phyloP scores from a whole-genome alignment of 2,113 vertebrate genomes.

The Clarias macrocephalus region DNA sequence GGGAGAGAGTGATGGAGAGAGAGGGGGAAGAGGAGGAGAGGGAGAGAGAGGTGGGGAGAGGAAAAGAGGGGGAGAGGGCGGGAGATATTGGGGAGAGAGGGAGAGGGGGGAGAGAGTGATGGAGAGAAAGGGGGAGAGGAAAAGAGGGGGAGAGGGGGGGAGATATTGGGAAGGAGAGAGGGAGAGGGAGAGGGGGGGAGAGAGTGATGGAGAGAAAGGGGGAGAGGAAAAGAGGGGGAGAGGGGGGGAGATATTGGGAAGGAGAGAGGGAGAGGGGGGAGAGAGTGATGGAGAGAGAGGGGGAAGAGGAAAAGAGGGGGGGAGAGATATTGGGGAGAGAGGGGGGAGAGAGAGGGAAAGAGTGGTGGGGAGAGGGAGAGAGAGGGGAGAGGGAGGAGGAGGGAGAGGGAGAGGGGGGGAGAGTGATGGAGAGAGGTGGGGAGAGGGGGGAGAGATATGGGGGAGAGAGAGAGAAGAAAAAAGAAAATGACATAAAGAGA shows the following conservation, averaged over 20 bases:
- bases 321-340: neutral
- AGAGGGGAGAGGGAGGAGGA: no score
- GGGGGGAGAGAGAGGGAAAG: no score
- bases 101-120: no score
- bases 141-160: neutral
- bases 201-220: no score
- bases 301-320: neutral
- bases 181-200: no score
- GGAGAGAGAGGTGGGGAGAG: neutral
- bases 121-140: no score
- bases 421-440: neutral
- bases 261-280: neutral
- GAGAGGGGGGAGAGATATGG: neutral
- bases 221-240: no score
- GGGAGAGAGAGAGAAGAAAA: neutral
- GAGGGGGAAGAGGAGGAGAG: neutral
- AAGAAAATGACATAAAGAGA: neutral
- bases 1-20: neutral
- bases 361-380: neutral
- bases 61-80: neutral
- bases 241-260: neutral
- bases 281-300: neutral
- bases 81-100: no score
- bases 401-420: neutral
- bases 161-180: no score